A percentile compares a stretch with the other conserved stretches of the same genome.
phyloP scores from a whole-genome alignment of 2,113 vertebrate genomes.

The Rallus limicola region DNA sequence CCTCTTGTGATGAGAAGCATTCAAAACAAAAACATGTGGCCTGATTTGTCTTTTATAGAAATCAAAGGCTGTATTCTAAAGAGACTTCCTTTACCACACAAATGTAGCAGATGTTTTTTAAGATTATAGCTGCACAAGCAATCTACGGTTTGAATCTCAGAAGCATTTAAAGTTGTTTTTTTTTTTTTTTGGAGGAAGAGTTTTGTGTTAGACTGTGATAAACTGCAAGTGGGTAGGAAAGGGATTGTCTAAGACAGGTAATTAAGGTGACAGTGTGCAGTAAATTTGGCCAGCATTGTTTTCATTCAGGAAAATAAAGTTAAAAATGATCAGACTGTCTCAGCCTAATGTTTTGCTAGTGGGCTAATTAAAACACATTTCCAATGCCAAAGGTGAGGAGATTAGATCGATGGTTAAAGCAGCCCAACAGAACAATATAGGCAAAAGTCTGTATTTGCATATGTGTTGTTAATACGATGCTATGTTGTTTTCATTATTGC shows the following conservation, averaged over 20 bases:
- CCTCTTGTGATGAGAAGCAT: conserved; percentile 80
- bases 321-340: background rate
- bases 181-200: conserved; percentile 71
- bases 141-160: conserved; percentile 65
- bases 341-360: background rate
- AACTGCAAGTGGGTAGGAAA: conserved; percentile 40
- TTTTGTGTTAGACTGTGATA: conserved; percentile 63
- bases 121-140: conserved; percentile 79
- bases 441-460: background rate
- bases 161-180: conserved; percentile 55
- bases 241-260: conserved; percentile 65
- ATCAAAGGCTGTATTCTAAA: conserved; percentile 81
- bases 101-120: conserved; percentile 82
- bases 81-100: conserved; percentile 77
- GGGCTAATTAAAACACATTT: conserved; percentile 57
- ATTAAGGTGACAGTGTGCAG: conserved; percentile 47
- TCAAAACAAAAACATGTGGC: conserved; percentile 80
- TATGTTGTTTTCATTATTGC: background rate
- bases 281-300: conserved; percentile 59
- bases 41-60: conserved; percentile 83
- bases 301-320: conserved; percentile 64
- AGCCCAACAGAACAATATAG: background rate
- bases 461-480: accelerated
- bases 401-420: conserved; percentile 37
- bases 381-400: conserved; percentile 20